phyloP scores from a whole-genome alignment of 1,140 invertebrate genomes.

The Zaprionus lachaisei region DNA sequence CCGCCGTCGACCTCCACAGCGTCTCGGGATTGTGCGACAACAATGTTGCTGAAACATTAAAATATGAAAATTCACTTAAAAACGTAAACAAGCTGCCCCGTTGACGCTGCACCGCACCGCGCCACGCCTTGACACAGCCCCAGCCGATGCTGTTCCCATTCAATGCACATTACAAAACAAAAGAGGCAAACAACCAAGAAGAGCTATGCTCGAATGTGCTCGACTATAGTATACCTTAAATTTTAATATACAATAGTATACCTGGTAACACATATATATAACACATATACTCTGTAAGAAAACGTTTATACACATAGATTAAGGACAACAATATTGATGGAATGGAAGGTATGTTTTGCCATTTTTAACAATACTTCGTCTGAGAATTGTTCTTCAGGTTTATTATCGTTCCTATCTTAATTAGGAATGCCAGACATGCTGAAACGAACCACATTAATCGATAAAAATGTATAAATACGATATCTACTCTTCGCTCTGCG shows the following conservation, averaged over 20 bases:
- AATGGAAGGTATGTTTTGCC: no score
- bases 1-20: slow-evolving; percentile 58
- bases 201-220: slow-evolving; percentile 11
- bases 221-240: neutral
- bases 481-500: no score
- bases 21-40: slow-evolving; percentile 65
- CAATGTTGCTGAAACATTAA: slow-evolving; percentile 80
- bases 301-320: no score
- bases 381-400: no score
- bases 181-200: neutral
- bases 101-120: neutral
- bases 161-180: slow-evolving; percentile 26
- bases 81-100: slow-evolving; percentile 68
- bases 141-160: slow-evolving; percentile 36
- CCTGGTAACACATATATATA: neutral
- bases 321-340: no score
- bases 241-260: neutral
- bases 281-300: no score
- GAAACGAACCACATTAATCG: no score
- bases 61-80: slow-evolving; percentile 82
- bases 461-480: no score
- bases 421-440: no score
- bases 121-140: neutral
- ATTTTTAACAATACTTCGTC: no score
- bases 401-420: no score